Conservation (phyloP, 2,113 vertebrate genomes). For the Pterocles burchelli region DNA sequence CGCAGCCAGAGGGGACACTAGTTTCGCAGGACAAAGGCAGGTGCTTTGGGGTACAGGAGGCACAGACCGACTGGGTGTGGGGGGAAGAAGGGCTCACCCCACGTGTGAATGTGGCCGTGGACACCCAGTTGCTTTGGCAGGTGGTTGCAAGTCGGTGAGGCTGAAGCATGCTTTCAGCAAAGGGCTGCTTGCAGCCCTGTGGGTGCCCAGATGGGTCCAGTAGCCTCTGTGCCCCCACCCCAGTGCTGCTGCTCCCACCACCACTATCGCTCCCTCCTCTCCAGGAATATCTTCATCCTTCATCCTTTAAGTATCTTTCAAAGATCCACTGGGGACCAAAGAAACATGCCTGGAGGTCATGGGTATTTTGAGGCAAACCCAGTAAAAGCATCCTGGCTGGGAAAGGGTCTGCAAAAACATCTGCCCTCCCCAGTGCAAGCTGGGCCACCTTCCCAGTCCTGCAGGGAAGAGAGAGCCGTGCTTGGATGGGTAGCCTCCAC, state of each 20-base stretch:
- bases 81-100: background rate
- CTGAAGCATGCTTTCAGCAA: fast-evolving
- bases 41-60: background rate
- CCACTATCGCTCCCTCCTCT: background rate
- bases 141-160: background rate
- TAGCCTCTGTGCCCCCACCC: background rate
- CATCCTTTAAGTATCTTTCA: background rate
- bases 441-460: background rate
- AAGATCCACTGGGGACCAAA: background rate
- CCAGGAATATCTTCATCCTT: background rate
- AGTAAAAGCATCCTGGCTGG: background rate
- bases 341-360: background rate
- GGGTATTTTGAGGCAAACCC: background rate
- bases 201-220: background rate
- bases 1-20: background rate
- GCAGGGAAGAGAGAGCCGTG: background rate
- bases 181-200: background rate
- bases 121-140: background rate
- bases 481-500: background rate
- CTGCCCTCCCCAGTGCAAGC: background rate
- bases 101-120: fast-evolving
- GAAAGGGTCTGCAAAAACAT: background rate
- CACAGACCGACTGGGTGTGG: fast-evolving
- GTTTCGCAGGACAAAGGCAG: background rate
- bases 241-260: fast-evolving